Percentiles rank a stretch among this genome's conserved stretches.
These are phyloP conservation scores for Dendrolimus houi DNA, from an alignment of 2,888 invertebrate genomes.

Conservation along the genomic window DNA sequence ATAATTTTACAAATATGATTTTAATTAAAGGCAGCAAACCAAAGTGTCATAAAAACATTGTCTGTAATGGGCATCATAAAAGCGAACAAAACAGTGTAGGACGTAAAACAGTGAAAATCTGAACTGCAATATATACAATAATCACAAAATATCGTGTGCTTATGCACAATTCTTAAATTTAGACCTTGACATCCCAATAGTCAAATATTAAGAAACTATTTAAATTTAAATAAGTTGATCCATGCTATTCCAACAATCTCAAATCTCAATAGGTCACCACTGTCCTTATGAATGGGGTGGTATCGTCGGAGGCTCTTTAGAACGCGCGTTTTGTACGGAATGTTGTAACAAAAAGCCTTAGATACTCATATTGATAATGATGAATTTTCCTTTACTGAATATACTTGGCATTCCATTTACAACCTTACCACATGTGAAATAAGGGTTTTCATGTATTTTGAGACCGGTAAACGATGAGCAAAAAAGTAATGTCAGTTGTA, in stretches of 20 bases:
- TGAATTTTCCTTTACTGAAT: conserved; percentile 27
- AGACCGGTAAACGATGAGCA: too few relatives aligned
- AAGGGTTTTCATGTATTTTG: conserved; percentile 10
- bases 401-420: conserved; percentile 13
- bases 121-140: too few relatives aligned
- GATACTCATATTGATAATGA: conserved; percentile 63
- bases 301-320: conserved; percentile 72
- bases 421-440: conserved; percentile 15
- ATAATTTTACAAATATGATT: too few relatives aligned
- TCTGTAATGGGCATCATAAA: too few relatives aligned
- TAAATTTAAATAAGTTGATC: conserved; percentile 20
- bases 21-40: too few relatives aligned
- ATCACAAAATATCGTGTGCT: too few relatives aligned
- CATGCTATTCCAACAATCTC: conserved; percentile 36
- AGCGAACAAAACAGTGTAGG: too few relatives aligned
- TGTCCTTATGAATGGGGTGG: conserved; percentile 74
- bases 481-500: conserved; percentile 59
- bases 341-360: conserved; percentile 72
- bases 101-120: too few relatives aligned
- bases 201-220: too few relatives aligned
- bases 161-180: too few relatives aligned
- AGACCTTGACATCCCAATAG: too few relatives aligned
- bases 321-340: conserved; percentile 74
- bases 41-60: too few relatives aligned
- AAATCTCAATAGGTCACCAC: conserved; percentile 73